Evolutionary conservation across 2,113 vertebrate species (phyloP).

Genomic region (Atlantisia rogersi): DNA sequence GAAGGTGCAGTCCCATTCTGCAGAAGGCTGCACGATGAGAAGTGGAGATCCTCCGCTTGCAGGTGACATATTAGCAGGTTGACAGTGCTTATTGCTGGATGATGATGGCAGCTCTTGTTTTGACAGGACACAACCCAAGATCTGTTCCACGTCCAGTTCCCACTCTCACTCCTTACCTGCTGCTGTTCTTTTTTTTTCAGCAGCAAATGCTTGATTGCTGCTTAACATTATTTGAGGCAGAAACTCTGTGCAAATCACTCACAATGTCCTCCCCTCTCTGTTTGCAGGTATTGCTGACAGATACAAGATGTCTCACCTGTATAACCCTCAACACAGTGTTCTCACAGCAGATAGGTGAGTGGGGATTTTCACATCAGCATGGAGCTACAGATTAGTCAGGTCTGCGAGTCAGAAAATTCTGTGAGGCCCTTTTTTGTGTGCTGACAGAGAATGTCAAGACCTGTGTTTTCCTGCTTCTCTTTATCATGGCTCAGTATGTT

Average conservation of each 20-base stretch:
- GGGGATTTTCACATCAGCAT: background rate
- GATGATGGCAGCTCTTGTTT: slow-evolving; percentile 10
- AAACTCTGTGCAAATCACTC: slow-evolving; percentile 6
- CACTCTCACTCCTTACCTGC: background rate
- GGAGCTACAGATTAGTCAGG: background rate
- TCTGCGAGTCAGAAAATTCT: background rate
- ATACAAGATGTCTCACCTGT: slow-evolving; percentile 21
- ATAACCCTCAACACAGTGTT: slow-evolving; percentile 25
- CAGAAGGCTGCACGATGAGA: background rate
- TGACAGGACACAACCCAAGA: background rate
- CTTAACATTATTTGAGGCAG: background rate
- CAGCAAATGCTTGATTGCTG: background rate
- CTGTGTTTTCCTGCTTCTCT: slow-evolving; percentile 56
- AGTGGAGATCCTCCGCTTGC: background rate
- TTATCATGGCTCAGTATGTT: slow-evolving; percentile 55
- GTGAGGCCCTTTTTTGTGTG: background rate
- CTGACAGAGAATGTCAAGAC: slow-evolving; percentile 56
- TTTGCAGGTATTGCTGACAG: slow-evolving; percentile 19
- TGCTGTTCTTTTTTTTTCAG: background rate
- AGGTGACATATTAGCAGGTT: background rate
- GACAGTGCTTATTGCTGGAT: background rate
- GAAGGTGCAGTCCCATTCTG: background rate
- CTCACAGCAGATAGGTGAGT: background rate
- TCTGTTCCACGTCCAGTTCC: background rate
- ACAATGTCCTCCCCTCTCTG: background rate